Evolutionary conservation across 1,140 invertebrate species (phyloP), one percentile per base, ranked within the genome.

Genomic region (Oedothorax gibbosus): DNA sequence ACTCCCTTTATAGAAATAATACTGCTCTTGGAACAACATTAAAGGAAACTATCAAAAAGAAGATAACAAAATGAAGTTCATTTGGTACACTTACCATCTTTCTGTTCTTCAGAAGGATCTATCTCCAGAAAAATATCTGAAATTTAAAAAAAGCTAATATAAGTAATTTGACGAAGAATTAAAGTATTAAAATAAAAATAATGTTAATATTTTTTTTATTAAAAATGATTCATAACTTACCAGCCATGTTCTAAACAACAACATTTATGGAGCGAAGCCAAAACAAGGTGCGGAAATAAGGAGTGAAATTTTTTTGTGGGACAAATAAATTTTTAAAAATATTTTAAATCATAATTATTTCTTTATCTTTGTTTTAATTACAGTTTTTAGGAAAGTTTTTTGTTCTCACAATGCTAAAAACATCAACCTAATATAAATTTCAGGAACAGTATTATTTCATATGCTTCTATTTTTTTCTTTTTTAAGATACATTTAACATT

Each of bases 191-290:
- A 62, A 62, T 15, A 62, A 62, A 18, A 15, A 75, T 20, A n/a
- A 35, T 75, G n/a, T 57, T 20, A 60, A 18, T n/a, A n/a, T 18
- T n/a, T 51, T 51, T 51, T 71, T 71, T 71, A 71, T 71, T 51
- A 9, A 51, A 71, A 51, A 71, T 71, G 18, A 71, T 51, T 71
- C n/a, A 71, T 71, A 71, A 66, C 76, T 66, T 62, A 79, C 64
- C 64, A 79, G 76, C 76, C 76, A 79, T 79, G 56, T 79, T 79
- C 64, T 79, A 79, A 79, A 79, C 76, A 79, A 79, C 76, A 51
- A 79, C 76, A 79, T 71, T 71, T 51, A 71, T 71, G 54, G 68
- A 79, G 54, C 64, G 76, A 66, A 62, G 76, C 76, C 76, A 79
- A 62, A 49, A 79, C 50, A 66, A 65, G 66, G 62, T 51, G 49